Conservation (phyloP, 2,797 vertebrate genomes). For the Peromyscus aztecus region DNA sequence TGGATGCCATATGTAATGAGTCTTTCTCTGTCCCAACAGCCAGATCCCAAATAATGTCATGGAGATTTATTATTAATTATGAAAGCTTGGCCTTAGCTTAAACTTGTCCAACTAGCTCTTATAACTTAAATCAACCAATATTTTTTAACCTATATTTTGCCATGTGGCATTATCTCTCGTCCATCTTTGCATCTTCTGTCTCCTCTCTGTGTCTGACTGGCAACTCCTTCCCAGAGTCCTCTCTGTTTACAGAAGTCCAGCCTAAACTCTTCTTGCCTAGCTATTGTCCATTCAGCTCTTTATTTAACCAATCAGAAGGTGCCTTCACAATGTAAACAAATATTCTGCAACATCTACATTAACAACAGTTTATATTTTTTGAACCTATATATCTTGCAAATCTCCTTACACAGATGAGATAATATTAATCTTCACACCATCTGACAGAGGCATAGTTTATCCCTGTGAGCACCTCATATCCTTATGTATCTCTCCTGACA, state of each 20-base stretch:
- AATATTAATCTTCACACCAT: slow-evolving; percentile 4
- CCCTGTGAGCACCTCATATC: not conserved
- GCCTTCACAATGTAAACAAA: not conserved
- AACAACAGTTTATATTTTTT: not conserved
- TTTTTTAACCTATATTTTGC: not conserved
- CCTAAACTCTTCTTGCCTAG: not conserved
- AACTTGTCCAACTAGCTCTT: not conserved
- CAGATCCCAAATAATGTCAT: not conserved
- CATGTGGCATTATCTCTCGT: not conserved
- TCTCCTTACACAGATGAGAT: not conserved
- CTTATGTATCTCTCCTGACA: not conserved
- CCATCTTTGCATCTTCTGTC: not conserved
- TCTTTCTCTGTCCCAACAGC: not conserved
- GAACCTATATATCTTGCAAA: not conserved
- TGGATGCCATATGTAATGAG: not conserved
- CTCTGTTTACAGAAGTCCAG: not conserved
- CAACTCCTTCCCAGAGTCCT: not conserved
- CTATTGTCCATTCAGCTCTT: not conserved
- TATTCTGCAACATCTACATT: not conserved
- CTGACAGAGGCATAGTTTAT: not conserved
- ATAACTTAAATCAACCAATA: not conserved
- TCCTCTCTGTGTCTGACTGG: not conserved
- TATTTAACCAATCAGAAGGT: not conserved
- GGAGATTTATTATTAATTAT: not conserved
- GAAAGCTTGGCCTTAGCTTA: not conserved